Evolutionary conservation across 1,140 invertebrate genomes (phyloP).

Genomic region (Drosophila erecta): DNA sequence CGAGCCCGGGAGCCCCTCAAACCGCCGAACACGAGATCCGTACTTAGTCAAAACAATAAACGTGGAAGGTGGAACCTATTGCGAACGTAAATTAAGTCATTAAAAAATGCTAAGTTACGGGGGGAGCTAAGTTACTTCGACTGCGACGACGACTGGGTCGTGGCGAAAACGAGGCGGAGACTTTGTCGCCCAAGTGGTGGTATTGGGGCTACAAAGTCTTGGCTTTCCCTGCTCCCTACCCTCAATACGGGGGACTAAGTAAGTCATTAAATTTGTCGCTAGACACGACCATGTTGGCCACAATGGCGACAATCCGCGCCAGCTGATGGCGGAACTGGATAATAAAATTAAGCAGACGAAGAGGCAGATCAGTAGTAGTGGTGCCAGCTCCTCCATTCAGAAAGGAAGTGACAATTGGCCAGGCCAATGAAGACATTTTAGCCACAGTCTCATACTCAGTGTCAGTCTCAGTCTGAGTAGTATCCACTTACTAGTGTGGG

Average conservation of each 20-base stretch:
- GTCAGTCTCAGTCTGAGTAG: background rate
- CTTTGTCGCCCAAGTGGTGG: constrained; percentile 51
- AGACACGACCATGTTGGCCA: constrained; percentile 79
- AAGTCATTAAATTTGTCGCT: constrained; percentile 83
- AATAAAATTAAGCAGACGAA: constrained; percentile 72
- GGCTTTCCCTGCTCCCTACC: constrained; percentile 16
- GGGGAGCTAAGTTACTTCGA: background rate
- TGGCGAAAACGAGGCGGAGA: constrained; percentile 63
- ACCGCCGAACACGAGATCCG: constrained; percentile 19
- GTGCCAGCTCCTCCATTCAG: constrained; percentile 43
- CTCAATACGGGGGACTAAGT: constrained; percentile 67
- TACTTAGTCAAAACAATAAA: constrained; percentile 82
- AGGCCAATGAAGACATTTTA: constrained; percentile 50
- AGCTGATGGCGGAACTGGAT: constrained; percentile 70
- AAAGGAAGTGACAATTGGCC: constrained; percentile 70
- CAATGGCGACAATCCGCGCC: constrained; percentile 71
- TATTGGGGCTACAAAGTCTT: constrained; percentile 33
- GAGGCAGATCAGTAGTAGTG: constrained; percentile 33
- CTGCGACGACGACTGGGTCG: constrained; percentile 28
- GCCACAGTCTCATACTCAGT: background rate
- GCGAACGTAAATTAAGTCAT: constrained; percentile 83
- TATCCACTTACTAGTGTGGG: constrained; percentile 22
- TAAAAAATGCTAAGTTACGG: constrained; percentile 77
- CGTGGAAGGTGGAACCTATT: constrained; percentile 81
- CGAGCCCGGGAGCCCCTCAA: background rate